Percentiles rank a stretch among this genome's conserved stretches.
Conservation (phyloP, 2,797 vertebrate genomes). For the Chiroxiphia lanceolata region DNA sequence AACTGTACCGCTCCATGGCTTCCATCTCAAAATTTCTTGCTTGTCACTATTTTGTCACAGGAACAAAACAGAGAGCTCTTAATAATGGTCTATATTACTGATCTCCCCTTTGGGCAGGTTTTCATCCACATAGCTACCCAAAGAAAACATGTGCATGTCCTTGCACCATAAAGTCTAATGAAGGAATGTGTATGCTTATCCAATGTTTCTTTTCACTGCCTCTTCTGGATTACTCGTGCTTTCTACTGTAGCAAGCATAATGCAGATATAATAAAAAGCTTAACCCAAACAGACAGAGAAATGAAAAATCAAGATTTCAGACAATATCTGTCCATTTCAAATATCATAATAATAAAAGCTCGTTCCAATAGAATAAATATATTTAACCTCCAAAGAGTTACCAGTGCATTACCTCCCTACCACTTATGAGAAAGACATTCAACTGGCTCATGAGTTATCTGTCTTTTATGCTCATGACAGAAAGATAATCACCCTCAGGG, state of each 20-base stretch:
- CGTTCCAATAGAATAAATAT: slow-evolving; percentile 12
- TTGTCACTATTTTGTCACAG: not conserved
- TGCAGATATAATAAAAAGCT: slow-evolving; percentile 53
- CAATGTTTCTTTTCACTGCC: not conserved
- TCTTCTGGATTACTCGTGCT: not conserved
- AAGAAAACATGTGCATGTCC: not conserved
- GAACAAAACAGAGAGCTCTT: not conserved
- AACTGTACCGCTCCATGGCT: not conserved
- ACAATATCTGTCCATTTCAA: not conserved
- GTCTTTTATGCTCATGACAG: slow-evolving; percentile 50
- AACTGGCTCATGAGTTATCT: slow-evolving; percentile 48
- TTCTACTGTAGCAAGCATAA: slow-evolving; percentile 30
- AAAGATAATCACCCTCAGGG: slow-evolving; percentile 52
- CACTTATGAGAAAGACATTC: slow-evolving; percentile 40
- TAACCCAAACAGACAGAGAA: slow-evolving; percentile 20
- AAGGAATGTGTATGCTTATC: slow-evolving; percentile 2
- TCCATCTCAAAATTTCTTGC: not conserved
- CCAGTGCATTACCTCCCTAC: slow-evolving; percentile 2
- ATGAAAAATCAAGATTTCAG: slow-evolving; percentile 46
- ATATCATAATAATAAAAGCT: slow-evolving; percentile 21
- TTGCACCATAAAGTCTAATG: not conserved
- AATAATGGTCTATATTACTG: not conserved
- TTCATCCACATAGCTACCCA: not conserved
- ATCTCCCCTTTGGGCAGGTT: not conserved
- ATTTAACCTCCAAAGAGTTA: slow-evolving; percentile 43